A percentile compares a stretch with the other conserved stretches of the same genome.
Evolutionary conservation across 1,140 invertebrate genomes (phyloP).

Genomic region (Drosophila micromelanica): DNA sequence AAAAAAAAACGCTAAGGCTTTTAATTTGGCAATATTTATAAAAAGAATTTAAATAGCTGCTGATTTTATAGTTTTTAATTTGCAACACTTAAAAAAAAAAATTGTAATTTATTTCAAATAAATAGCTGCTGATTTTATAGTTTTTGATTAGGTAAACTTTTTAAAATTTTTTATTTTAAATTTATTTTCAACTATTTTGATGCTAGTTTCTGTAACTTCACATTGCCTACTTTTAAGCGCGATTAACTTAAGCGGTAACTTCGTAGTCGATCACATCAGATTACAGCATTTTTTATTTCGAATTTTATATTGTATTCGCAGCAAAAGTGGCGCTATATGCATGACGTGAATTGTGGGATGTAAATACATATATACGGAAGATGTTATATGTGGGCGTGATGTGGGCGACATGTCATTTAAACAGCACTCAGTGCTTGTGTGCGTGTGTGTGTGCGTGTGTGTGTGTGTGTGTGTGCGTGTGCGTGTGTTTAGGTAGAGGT

Average conservation of each 20-base stretch:
- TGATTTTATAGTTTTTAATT: too few species aligned
- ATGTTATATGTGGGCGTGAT: constrained; percentile 27
- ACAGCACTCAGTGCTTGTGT: constrained; percentile 15
- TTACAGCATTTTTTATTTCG: not conserved
- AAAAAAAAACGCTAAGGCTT: not conserved
- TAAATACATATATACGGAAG: constrained; percentile 25
- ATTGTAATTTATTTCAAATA: too few species aligned
- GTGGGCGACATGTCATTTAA: constrained; percentile 29
- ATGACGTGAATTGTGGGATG: constrained; percentile 60
- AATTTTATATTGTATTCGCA: constrained; percentile 8
- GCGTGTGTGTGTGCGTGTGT: not conserved
- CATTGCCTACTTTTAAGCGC: constrained; percentile 15
- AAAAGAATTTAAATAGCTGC: too few species aligned
- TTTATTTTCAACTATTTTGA: not conserved
- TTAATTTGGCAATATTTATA: too few species aligned
- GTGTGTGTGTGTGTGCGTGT: constrained; percentile 17
- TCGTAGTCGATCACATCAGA: constrained; percentile 3
- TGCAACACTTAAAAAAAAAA: too few species aligned
- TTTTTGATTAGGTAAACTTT: too few species aligned
- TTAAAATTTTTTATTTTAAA: too few species aligned
- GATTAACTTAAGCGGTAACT: not conserved
- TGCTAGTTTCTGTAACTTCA: not conserved
- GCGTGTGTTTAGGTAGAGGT: constrained; percentile 8
- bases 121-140: too few species aligned
- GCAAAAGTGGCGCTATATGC: constrained; percentile 67